Conservation (phyloP, 2,797 vertebrate genomes). For the Urocyon cinereoargenteus region DNA sequence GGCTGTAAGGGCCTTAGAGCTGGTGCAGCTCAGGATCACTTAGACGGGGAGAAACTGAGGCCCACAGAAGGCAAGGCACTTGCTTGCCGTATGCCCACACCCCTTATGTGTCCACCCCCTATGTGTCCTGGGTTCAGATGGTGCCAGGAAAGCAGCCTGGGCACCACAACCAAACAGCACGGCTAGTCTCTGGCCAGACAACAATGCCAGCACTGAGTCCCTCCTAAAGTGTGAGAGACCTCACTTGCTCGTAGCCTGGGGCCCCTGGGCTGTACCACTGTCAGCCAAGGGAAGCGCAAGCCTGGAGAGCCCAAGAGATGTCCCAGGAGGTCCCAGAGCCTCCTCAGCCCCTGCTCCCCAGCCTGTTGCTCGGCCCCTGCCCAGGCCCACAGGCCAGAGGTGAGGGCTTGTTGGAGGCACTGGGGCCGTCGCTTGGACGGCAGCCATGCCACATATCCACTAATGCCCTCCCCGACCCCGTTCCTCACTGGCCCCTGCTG, state of each 20-base stretch:
- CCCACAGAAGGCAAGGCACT: neutral
- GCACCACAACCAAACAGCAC: no score
- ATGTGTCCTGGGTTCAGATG: neutral
- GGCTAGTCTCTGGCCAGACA: neutral
- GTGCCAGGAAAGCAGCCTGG: neutral
- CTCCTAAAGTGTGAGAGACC: neutral
- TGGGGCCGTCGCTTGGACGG: conserved; percentile 26
- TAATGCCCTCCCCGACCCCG: neutral
- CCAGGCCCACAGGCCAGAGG: neutral
- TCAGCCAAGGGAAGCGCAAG: neutral
- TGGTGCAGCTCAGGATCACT: neutral
- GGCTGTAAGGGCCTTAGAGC: neutral
- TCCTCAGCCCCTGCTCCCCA: neutral
- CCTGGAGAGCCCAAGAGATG: neutral
- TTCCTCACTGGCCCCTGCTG: neutral
- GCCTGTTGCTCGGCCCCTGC: neutral
- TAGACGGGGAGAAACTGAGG: accelerated
- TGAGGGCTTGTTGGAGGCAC: neutral
- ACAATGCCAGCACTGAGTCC: neutral
- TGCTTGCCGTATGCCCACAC: accelerated
- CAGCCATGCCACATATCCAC: neutral
- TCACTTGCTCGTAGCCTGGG: neutral
- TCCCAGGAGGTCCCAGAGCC: accelerated
- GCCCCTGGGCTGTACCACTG: neutral
- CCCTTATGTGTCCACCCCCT: accelerated